Base-by-base conservation (phyloP, 2,113 vertebrate genomes). In the Felis chaus region DNA sequence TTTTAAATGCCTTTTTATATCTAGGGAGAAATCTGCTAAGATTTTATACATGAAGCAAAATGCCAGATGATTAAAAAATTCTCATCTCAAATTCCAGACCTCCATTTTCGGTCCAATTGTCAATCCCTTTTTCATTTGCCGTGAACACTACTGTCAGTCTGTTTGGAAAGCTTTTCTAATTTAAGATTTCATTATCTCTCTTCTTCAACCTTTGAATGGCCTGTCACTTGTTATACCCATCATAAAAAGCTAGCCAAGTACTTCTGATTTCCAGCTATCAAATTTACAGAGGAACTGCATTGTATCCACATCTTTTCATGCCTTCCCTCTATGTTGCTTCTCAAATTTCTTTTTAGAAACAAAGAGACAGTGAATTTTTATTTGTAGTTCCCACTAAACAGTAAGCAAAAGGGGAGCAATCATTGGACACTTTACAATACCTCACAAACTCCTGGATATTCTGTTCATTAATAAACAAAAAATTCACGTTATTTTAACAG, bases 91-190 rank as follows among this genome's bases (percentile, higher is more conserved):
- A 95, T 97, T 96, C 84, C 53, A 85, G 84, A 6, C 39, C 16
- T 90, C 53, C 74, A 63, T 96, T 97, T 96, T 94, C 76, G 91
- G 80, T 68, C 79, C 95, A 50, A 89, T 94, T 97, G 73, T 73
- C 94, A 97, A 96, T 85, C 94, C 93, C 74, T 89, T 97, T 96
- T 88, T 82, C 88, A 98, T 97, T 98, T 97, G 53, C 95, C 97
- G 83, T 97, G 66, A 98, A 90, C 25, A 11, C 13, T 85, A 74
- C 81, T 98, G 93, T 98, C 97, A 97, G 76, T 31, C 69, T 96
- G 63, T 89, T 98, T 98, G 78, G 94, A 86, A 97, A 97, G 89
- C 92, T 97, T 97, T 98, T 99, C 95, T 98, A 98, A 98, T 98
- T 97, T 98, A 97, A 97, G 92, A 97, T 98, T 99, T 98, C 83